Conservation (phyloP, 2,888 invertebrate genomes). For the Autographa pulchrina region DNA sequence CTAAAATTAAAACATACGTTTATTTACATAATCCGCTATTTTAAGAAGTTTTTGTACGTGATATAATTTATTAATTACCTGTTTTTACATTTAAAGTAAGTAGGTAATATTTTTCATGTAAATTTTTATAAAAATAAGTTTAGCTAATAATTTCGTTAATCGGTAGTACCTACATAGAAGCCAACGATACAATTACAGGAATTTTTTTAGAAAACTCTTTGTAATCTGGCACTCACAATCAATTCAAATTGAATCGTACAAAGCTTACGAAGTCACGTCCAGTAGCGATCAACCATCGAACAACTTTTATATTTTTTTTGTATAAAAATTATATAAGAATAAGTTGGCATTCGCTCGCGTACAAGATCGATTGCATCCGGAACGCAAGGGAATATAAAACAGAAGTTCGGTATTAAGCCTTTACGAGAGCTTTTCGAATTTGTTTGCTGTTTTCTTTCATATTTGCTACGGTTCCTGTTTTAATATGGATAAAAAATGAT, state of each 20-base stretch:
- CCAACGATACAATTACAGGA: neutral
- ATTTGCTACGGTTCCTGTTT: constrained; percentile 29
- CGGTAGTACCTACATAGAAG: no score
- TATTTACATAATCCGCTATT: neutral
- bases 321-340: constrained; percentile 32
- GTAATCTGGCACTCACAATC: neutral
- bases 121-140: no score
- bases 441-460: constrained; percentile 51
- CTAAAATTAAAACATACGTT: neutral
- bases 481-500: constrained; percentile 49
- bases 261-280: neutral
- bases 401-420: constrained; percentile 50
- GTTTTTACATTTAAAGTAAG: neutral
- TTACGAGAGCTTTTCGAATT: constrained; percentile 52
- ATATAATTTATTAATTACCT: neutral
- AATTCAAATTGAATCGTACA: neutral
- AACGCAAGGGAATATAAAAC: constrained; percentile 57
- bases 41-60: neutral
- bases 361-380: constrained; percentile 59
- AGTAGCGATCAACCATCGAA: neutral
- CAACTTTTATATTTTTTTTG: constrained; percentile 6
- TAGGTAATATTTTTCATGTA: no score
- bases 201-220: neutral
- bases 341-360: constrained; percentile 49
- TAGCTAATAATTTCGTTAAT: no score